Evolutionary conservation across 1,140 invertebrate genomes (phyloP), one percentile per base, ranked within the genome.

Genomic region (Onthophagus taurus): DNA sequence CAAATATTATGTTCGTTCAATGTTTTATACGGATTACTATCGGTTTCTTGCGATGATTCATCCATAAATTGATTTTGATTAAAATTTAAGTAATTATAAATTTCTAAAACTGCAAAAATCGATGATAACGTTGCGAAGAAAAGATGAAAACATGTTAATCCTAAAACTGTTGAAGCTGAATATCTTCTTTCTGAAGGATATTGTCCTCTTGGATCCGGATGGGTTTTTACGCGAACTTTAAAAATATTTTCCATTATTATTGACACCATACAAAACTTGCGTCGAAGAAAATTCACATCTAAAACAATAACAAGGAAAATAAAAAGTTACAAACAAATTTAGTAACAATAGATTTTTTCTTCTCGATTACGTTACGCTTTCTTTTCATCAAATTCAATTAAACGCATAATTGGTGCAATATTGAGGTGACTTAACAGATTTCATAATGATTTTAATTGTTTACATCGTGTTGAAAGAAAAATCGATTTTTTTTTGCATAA

Each of bases 241-340:
- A 76, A 78, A 21, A 78, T 73, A 60, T 76, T 75, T 63, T 80
- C 75, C 75, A 76, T 78, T 42, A 61, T 72, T 11, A n/a, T n/a
- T n/a, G n/a, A n/a, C n/a, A n/a, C n/a, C n/a, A n/a, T n/a, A n/a
- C n/a, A n/a, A n/a, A n/a, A n/a, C n/a, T n/a, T n/a, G n/a, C n/a
- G n/a, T n/a, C n/a, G n/a, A n/a, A n/a, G n/a, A n/a, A n/a, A n/a
- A n/a, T n/a, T n/a, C n/a, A n/a, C n/a, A n/a, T n/a, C n/a, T n/a
- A n/a, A n/a, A n/a, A n/a, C n/a, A n/a, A n/a, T n/a, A n/a, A n/a
- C n/a, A n/a, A n/a, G n/a, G n/a, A n/a, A n/a, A n/a, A n/a, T n/a
- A n/a, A n/a, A n/a, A n/a, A n/a, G n/a, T n/a, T n/a, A n/a, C n/a
- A n/a, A n/a, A n/a, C n/a, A n/a, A n/a, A n/a, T n/a, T n/a, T n/a